Conservation (phyloP, 2,888 invertebrate species). For the Electrophaes corylata region DNA sequence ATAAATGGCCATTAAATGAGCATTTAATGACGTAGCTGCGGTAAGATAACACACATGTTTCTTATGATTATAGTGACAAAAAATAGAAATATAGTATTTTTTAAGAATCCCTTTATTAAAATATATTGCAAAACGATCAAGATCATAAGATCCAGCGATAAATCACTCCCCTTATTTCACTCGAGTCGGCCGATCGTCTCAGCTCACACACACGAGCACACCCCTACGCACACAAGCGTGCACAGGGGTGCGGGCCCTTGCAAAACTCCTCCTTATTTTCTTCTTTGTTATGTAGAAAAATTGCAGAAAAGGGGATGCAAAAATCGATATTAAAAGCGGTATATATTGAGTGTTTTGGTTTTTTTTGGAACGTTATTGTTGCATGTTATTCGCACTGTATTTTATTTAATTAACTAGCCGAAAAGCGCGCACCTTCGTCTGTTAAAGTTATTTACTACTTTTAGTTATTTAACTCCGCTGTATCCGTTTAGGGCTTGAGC, state of each 20-base stretch:
- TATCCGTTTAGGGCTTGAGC: too few relatives aligned
- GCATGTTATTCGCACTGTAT: neutral
- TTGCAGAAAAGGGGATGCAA: slow-evolving; percentile 78
- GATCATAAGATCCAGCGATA: slow-evolving; percentile 30
- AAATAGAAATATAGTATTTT: too few relatives aligned
- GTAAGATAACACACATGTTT: too few relatives aligned
- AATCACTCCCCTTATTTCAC: slow-evolving; percentile 69
- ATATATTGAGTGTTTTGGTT: slow-evolving; percentile 56
- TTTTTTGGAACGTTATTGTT: slow-evolving; percentile 38
- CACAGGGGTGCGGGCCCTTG: slow-evolving; percentile 73
- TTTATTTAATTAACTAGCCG: too few relatives aligned
- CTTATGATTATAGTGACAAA: too few relatives aligned
- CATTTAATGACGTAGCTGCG: too few relatives aligned
- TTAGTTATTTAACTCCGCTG: too few relatives aligned
- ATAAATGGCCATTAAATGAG: too few relatives aligned
- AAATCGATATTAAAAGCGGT: slow-evolving; percentile 79
- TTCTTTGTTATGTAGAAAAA: slow-evolving; percentile 84
- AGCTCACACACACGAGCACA: slow-evolving; percentile 62
- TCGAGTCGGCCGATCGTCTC: slow-evolving; percentile 79
- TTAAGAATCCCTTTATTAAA: too few relatives aligned
- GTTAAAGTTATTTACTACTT: too few relatives aligned
- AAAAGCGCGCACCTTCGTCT: too few relatives aligned
- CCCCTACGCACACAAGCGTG: slow-evolving; percentile 47
- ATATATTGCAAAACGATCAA: slow-evolving; percentile 51
- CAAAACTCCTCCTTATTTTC: slow-evolving; percentile 81